Conservation (phyloP, 2,113 vertebrate species). For the Synodontis membranacea region DNA sequence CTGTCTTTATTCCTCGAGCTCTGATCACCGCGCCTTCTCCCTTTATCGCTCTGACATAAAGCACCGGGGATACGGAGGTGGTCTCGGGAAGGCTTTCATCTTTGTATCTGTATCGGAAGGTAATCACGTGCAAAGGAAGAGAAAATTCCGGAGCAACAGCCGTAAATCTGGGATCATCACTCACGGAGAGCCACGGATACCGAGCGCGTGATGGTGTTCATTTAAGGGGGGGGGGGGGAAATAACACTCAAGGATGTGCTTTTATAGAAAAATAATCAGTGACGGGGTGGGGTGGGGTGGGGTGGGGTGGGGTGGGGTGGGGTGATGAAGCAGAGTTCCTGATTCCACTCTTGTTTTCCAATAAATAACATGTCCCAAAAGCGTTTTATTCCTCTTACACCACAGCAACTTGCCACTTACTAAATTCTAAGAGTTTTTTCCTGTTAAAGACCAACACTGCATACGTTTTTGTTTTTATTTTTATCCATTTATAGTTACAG, state of each 20-base stretch:
- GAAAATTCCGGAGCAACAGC: background rate
- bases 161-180: background rate
- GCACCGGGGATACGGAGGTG: constrained; percentile 7
- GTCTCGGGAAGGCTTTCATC: background rate
- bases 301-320: background rate
- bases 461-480: background rate
- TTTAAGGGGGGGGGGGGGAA: too few relatives aligned
- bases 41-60: constrained; percentile 27
- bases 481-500: background rate
- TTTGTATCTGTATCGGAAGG: background rate
- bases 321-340: background rate
- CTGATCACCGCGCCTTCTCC: background rate
- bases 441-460: background rate
- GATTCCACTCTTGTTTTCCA: too few relatives aligned
- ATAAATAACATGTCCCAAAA: background rate
- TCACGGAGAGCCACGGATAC: background rate
- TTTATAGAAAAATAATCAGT: background rate
- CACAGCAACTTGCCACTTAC: background rate
- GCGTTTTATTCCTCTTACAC: background rate
- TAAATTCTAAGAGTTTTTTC: background rate
- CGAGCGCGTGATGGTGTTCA: background rate
- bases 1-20: background rate
- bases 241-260: background rate
- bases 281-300: background rate
- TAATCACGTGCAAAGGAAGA: background rate